Evolutionary conservation across 1,140 invertebrate genomes (phyloP), one percentile per base, ranked within the genome.

Genomic region (Drosophila trapezifrons): DNA sequence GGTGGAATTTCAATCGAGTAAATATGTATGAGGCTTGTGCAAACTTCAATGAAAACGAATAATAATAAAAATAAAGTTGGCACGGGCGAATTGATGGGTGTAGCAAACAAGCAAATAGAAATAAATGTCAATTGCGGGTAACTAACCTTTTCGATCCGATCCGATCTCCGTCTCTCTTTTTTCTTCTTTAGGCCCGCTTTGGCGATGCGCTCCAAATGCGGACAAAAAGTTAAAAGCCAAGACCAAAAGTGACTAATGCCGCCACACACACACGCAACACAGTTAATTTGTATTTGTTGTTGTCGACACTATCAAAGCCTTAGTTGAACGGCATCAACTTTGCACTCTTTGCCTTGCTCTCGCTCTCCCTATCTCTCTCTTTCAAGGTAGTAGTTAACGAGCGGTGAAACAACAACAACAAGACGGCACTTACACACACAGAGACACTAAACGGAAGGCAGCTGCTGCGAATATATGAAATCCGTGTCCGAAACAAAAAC

Each of bases 211-310:
- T 71, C 66, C 80, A 76, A 79, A 80, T n/a, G 35, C 65, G 45
- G 72, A 78, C 70, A 78, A 72, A 45, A 32, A 45, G 56, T 55
- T 65, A 76, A 80, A 71, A 55, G 81, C 71, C 69, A 76, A 85
- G 74, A 59, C 79, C 69, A 59, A 78, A 76, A 70, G 76, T 85
- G 82, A 85, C 81, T 85, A 85, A 85, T 86, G 59, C 73, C 66
- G 57, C 29, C 32, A 22, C 80, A 60, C 74, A 47, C 79, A 76
- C 46, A 72, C 22, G 22, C 75, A 22, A 22, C 45, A 12, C 37
- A 43, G 37, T 29, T 37, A 66, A 66, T 66, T 69, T 64, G 65
- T 69, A 54, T 54, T 54, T 66, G 62, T 69, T 52, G 35, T 54
- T 54, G 47, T 62, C 59, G 55, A 37, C 43, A 46, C 65, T 66